Conservation (phyloP, 2,888 invertebrate genomes). For the Fabriciana adippe region DNA sequence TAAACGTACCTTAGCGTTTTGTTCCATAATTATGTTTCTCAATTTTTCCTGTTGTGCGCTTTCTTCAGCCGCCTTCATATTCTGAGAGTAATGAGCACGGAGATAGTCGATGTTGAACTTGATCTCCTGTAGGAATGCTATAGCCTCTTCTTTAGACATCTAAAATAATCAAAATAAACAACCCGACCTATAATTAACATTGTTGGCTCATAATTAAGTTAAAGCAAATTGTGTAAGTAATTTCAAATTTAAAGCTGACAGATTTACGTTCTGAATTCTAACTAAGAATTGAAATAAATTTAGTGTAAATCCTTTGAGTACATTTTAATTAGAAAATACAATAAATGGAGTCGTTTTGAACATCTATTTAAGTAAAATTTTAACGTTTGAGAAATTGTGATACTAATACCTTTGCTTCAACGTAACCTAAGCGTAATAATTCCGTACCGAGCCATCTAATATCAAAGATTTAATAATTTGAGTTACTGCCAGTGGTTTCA, state of each 20-base stretch:
- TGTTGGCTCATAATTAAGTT: constrained; percentile 9
- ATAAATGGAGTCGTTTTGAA: too few relatives aligned
- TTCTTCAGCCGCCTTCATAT: constrained; percentile 68
- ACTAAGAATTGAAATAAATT: too few relatives aligned
- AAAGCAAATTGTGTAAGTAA: constrained; percentile 5
- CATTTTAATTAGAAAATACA: too few relatives aligned
- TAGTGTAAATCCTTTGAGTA: too few relatives aligned
- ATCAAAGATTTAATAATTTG: too few relatives aligned
- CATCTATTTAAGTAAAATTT: too few relatives aligned
- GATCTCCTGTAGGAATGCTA: constrained; percentile 88
- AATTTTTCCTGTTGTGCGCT: constrained; percentile 71
- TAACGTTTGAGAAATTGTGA: too few relatives aligned
- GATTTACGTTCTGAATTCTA: constrained; percentile 1
- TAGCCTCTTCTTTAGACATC: constrained; percentile 89
- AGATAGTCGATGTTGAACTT: constrained; percentile 88
- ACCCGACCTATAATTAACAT: neutral
- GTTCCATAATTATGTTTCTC: constrained; percentile 67
- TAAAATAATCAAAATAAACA: constrained; percentile 48
- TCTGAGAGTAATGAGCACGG: constrained; percentile 84
- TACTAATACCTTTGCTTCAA: too few relatives aligned
- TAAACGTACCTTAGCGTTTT: constrained; percentile 63
- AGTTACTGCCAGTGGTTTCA: too few relatives aligned
- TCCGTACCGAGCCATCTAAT: too few relatives aligned
- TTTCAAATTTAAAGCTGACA: constrained; percentile 4
- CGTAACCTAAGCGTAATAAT: too few relatives aligned